Evolutionary conservation across 2,113 vertebrate genomes (phyloP).

Genomic region (Hypomesus transpacificus): DNA sequence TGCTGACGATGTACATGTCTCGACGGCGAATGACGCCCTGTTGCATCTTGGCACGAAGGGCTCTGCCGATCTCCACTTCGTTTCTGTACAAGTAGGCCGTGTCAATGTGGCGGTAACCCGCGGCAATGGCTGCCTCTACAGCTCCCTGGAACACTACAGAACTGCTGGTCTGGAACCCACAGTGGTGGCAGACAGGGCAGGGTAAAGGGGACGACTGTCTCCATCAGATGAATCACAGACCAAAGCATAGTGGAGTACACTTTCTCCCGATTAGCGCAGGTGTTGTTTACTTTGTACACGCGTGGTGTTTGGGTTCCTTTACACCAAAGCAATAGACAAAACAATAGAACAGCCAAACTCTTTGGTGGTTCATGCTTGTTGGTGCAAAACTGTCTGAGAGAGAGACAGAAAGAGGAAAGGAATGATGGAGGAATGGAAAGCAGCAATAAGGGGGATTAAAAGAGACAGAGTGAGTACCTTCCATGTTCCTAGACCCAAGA

Average conservation of each 20-base stretch:
- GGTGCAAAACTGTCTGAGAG: too few relatives aligned
- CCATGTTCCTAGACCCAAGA: slow-evolving; percentile 73
- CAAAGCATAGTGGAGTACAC: too few relatives aligned
- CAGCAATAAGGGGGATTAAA: background rate
- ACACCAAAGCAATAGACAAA: too few relatives aligned
- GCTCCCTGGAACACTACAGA: slow-evolving; percentile 46
- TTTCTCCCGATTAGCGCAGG: too few relatives aligned
- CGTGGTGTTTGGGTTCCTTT: background rate
- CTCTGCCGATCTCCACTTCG: slow-evolving; percentile 67
- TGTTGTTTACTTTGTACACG: background rate
- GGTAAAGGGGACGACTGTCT: too few relatives aligned
- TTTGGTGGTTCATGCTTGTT: too few relatives aligned
- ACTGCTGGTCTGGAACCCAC: background rate
- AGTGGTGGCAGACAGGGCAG: too few relatives aligned
- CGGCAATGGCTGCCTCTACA: slow-evolving; percentile 69
- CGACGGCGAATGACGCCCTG: slow-evolving; percentile 68
- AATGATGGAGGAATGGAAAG: background rate
- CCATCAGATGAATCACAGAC: too few relatives aligned
- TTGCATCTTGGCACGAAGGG: slow-evolving; percentile 64
- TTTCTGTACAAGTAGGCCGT: slow-evolving; percentile 65
- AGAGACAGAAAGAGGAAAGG: slow-evolving; percentile 2
- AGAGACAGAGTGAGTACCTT: slow-evolving; percentile 45
- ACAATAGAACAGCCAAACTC: too few relatives aligned
- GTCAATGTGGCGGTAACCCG: slow-evolving; percentile 75
- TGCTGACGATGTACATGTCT: slow-evolving; percentile 75